phyloP scores from a whole-genome alignment of 2,113 vertebrate species.

The Archilochus colubris region DNA sequence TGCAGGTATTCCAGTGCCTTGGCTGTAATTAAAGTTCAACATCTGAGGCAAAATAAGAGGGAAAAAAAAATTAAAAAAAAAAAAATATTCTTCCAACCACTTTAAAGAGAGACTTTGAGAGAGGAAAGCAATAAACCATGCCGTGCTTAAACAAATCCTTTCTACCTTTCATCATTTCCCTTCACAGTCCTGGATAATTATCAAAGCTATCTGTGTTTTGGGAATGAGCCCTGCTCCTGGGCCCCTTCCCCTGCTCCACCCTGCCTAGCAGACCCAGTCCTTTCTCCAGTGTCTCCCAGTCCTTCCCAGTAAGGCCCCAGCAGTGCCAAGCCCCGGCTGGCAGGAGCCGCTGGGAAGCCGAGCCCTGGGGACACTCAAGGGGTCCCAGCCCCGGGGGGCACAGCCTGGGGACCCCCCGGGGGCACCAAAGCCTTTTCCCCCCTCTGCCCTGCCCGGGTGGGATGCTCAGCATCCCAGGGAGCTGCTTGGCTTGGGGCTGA shows the following conservation, averaged over 20 bases:
- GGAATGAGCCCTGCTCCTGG: neutral
- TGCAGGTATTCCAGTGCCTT: slow-evolving; percentile 32
- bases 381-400: neutral
- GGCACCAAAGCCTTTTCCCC: neutral
- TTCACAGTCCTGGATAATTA: slow-evolving; percentile 66
- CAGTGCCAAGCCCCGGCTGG: neutral
- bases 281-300: neutral
- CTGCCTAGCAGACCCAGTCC: neutral
- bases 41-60: slow-evolving; percentile 63
- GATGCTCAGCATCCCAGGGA: neutral
- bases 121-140: slow-evolving; percentile 56
- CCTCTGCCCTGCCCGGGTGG: neutral
- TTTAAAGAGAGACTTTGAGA: slow-evolving; percentile 56
- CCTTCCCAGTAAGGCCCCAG: neutral
- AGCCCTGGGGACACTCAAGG: neutral
- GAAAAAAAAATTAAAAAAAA: slow-evolving; percentile 12
- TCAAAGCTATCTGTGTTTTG: slow-evolving; percentile 47
- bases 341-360: neutral
- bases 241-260: neutral
- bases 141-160: slow-evolving; percentile 65
- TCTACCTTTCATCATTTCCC: slow-evolving; percentile 67
- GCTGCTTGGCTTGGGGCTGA: neutral
- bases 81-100: slow-evolving; percentile 39
- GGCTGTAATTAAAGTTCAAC: slow-evolving; percentile 61
- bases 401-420: neutral